Evolutionary conservation across 2,888 invertebrate genomes (phyloP).

Genomic region (Amblyjoppa proteus): DNA sequence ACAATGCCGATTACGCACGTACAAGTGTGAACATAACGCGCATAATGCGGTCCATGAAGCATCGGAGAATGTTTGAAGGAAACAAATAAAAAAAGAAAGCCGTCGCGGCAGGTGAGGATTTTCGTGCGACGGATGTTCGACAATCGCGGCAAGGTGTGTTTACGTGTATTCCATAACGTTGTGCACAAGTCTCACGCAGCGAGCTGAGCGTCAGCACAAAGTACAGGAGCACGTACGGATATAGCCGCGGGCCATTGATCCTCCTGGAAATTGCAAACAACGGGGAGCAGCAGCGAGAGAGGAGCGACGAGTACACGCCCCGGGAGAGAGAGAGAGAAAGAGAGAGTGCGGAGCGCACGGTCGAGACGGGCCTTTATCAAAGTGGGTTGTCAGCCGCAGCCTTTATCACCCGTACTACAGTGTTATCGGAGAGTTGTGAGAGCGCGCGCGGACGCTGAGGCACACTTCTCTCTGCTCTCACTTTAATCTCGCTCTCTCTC

Average conservation of each 20-base stretch:
- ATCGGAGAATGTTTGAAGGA: too few relatives aligned
- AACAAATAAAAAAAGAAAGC: neutral
- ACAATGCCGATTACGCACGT: too few relatives aligned
- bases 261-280: conserved; percentile 76
- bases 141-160: conserved; percentile 13
- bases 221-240: conserved; percentile 58
- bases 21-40: too few relatives aligned
- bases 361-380: conserved; percentile 77
- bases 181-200: conserved; percentile 31
- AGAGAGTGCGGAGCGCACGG: conserved; percentile 45
- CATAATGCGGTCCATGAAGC: too few relatives aligned
- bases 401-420: conserved; percentile 74
- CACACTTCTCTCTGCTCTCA: neutral
- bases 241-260: conserved; percentile 72
- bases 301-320: conserved; percentile 45
- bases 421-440: conserved; percentile 59
- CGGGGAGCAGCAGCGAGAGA: conserved; percentile 69
- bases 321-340: neutral
- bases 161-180: conserved; percentile 27
- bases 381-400: conserved; percentile 82
- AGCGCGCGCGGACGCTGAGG: conserved; percentile 45
- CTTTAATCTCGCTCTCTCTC: neutral
- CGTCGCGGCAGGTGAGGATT: conserved; percentile 23
- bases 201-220: conserved; percentile 49
- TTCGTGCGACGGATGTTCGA: conserved; percentile 13